These are phyloP conservation scores for Hesperophylax magnus DNA, from an alignment of 1,140 invertebrate genomes.

Conservation along the genomic window DNA sequence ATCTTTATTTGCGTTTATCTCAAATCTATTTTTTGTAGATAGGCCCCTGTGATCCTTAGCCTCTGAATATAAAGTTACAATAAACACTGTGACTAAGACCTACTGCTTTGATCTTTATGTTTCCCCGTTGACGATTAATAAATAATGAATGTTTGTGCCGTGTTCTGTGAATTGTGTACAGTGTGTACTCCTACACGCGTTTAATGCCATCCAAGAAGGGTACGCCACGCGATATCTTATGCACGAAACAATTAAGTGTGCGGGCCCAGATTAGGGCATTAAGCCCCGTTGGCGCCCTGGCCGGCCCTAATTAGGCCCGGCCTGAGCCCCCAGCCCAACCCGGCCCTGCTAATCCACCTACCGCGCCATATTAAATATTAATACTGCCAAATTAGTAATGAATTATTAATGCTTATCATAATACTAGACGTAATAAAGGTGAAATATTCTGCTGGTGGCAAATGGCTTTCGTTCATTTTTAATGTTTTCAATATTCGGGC, in stretches of 20 bases:
- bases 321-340: background rate
- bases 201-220: conserved; percentile 14
- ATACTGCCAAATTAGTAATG: conserved; percentile 4
- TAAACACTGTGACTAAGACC: too few relatives aligned
- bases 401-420: conserved; percentile 1
- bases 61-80: too few relatives aligned
- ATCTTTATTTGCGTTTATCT: too few relatives aligned
- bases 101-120: too few relatives aligned
- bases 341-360: background rate
- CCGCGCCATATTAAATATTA: conserved; percentile 6
- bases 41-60: too few relatives aligned
- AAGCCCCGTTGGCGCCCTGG: conserved; percentile 29
- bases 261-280: conserved; percentile 46
- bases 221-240: conserved; percentile 53
- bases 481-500: conserved; percentile 2
- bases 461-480: conserved; percentile 1
- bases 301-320: conserved; percentile 48
- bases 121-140: too few relatives aligned
- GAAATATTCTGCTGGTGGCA: background rate
- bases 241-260: conserved; percentile 54
- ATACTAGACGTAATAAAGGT: conserved; percentile 9
- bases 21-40: too few relatives aligned
- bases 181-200: background rate
- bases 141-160: too few relatives aligned
- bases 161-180: too few relatives aligned